Conservation (phyloP, 2,797 vertebrate genomes). For the Scyliorhinus canicula region DNA sequence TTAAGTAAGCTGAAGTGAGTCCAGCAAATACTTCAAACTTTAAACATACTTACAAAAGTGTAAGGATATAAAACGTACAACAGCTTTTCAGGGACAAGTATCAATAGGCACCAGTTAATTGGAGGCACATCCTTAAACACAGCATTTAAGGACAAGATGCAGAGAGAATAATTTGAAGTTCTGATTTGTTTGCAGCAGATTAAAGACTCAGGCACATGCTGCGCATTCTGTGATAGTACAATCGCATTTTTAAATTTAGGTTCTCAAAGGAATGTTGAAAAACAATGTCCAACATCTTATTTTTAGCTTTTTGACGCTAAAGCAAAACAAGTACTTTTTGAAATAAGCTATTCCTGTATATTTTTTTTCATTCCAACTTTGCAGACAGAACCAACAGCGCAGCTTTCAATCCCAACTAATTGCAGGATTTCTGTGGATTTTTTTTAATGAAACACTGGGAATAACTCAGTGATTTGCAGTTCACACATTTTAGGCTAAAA, state of each 20-base stretch:
- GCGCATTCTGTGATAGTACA: not conserved
- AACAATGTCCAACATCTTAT: not conserved
- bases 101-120: slow-evolving; percentile 51
- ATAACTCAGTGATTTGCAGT: not conserved
- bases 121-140: not conserved
- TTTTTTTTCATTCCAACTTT: not conserved
- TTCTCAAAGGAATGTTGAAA: not conserved
- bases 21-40: slow-evolving; percentile 83
- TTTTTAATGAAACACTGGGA: not conserved
- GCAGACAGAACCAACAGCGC: not conserved
- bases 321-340: slow-evolving; percentile 5
- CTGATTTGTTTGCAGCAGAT: not conserved
- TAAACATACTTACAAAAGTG: slow-evolving; percentile 91
- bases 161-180: slow-evolving; percentile 49
- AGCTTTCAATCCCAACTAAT: not conserved
- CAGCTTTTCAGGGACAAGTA: slow-evolving; percentile 62
- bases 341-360: not conserved
- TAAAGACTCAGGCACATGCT: not conserved
- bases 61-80: slow-evolving; percentile 90
- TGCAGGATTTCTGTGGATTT: not conserved
- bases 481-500: not conserved
- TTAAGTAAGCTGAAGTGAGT: slow-evolving; percentile 69
- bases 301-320: not conserved
- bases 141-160: slow-evolving; percentile 43
- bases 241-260: slow-evolving; percentile 8